Percentiles rank a stretch among this genome's conserved stretches.
Conservation (phyloP, 2,888 invertebrate genomes). For the Lasius platythorax region DNA sequence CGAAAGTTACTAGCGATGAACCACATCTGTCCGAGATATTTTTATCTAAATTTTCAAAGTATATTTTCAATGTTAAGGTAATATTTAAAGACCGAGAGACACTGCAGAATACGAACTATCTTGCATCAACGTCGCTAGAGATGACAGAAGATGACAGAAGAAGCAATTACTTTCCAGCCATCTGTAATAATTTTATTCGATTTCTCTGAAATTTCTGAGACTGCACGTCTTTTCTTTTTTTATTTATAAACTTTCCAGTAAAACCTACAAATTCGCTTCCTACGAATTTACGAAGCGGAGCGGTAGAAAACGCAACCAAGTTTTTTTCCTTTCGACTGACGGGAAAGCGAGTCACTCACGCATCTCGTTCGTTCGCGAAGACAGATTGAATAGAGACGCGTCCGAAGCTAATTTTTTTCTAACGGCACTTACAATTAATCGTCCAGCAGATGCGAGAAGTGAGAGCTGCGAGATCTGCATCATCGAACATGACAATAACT, state of each 20-base stretch:
- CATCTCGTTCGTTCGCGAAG: not conserved
- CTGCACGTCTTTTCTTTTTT: not conserved
- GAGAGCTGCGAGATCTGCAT: constrained; percentile 7
- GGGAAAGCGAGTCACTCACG: constrained; percentile 66
- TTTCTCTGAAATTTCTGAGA: constrained; percentile 19
- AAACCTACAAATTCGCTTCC: not conserved
- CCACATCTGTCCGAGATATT: constrained; percentile 32
- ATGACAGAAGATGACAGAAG: not conserved
- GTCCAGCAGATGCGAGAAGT: constrained; percentile 18
- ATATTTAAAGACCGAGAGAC: not conserved
- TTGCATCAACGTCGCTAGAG: not conserved
- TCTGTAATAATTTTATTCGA: not conserved
- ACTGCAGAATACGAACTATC: not conserved
- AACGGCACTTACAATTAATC: constrained; percentile 6
- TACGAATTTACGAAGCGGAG: constrained; percentile 21
- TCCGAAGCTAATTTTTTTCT: constrained; percentile 31
- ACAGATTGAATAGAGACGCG: not conserved
- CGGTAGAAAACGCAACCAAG: constrained; percentile 54
- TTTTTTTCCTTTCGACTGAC: constrained; percentile 55
- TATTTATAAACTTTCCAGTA: constrained; percentile 9
- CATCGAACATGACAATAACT: constrained; percentile 20
- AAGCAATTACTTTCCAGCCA: not conserved
- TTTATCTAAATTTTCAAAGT: constrained; percentile 9
- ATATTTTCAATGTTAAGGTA: constrained; percentile 48
- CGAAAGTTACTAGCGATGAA: constrained; percentile 3